Evolutionary conservation across 2,113 vertebrate species (phyloP), one percentile per base, ranked within the genome.

Genomic region (Orientallactaga bullata): DNA sequence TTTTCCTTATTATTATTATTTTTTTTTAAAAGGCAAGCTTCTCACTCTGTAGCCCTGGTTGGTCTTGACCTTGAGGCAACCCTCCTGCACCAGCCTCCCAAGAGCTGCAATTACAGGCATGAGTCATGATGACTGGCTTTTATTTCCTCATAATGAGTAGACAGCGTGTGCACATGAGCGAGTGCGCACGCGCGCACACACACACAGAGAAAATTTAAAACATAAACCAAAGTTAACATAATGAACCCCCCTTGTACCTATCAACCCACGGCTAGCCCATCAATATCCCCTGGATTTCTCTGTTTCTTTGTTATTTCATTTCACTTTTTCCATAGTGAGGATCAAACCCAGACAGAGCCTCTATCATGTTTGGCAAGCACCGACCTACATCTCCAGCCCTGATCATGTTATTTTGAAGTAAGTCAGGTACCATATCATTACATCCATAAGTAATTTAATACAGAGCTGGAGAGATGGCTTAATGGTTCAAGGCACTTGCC

Each of bases 401-500:
- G 5, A 35, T 37, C 39, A 47, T 63, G 51, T 89, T 86, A 92
- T 90, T 94, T 90, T 85, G 90, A 95, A 85, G 37, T 63, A 84
- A 94, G 72, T 68, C 58, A 81, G 15, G 63, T 58, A 88, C 39
- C 66, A 3, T 76, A 76, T 82, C 7, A 51, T 89, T 80, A 92
- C 18, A 77, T 47, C 20, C 66, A 93, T 61, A 93, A 89, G 66
- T 93, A 94, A 88, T 93, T 72, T 39, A 95, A 10, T 61, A 73
- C 78, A 13, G 6, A 79, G 42, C 42, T 47, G 42, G 42, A 47
- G 42, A 47, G 42, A 47, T 47, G 42, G 42, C 42, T 47, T 47
- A 47, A 47, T 47, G 42, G 42, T 47, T 47, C n/a, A 47, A 47
- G 42, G 42, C 5, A 47, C 42, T 47, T 47, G 42, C 42, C 42